Conservation (phyloP, 53 echinoderm and acorn worm genomes). For the Stichopus horrens region DNA sequence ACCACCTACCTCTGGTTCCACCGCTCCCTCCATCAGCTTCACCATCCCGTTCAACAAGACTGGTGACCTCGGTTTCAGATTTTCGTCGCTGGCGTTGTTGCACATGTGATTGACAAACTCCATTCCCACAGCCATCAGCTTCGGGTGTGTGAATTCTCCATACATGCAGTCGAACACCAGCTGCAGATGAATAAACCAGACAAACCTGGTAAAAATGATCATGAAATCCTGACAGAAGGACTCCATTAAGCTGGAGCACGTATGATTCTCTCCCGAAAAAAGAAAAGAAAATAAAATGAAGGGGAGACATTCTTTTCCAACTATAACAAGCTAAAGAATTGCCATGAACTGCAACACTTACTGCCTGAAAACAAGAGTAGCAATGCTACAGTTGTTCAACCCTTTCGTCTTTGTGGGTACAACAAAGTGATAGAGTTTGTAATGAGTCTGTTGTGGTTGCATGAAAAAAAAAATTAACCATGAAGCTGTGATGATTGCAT, state of each 20-base stretch:
- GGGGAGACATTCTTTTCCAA: too few relatives aligned
- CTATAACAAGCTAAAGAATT: background rate
- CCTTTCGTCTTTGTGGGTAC: too few relatives aligned
- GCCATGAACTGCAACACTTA: background rate
- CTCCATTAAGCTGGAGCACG: background rate
- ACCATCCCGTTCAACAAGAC: slow-evolving; percentile 89
- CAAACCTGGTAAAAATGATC: background rate
- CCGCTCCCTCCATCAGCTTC: slow-evolving; percentile 79
- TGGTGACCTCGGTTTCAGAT: slow-evolving; percentile 85
- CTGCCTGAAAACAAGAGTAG: background rate
- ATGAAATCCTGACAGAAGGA: background rate
- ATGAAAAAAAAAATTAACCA: too few relatives aligned
- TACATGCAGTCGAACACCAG: slow-evolving; percentile 92
- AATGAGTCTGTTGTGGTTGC: too few relatives aligned
- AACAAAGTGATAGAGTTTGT: too few relatives aligned
- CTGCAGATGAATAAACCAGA: slow-evolving; percentile 43
- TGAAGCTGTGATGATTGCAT: too few relatives aligned
- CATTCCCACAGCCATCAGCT: slow-evolving; percentile 82
- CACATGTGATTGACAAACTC: slow-evolving; percentile 99
- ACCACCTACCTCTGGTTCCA: slow-evolving; percentile 62
- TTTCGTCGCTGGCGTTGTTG: slow-evolving; percentile 71
- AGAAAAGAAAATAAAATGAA: too few relatives aligned
- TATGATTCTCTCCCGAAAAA: too few relatives aligned
- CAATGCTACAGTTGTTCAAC: too few relatives aligned
- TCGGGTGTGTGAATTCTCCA: slow-evolving; percentile 79